These are phyloP conservation scores for Ctenomys sociabilis DNA, from an alignment of 2,113 vertebrate species.

Conservation along the genomic window DNA sequence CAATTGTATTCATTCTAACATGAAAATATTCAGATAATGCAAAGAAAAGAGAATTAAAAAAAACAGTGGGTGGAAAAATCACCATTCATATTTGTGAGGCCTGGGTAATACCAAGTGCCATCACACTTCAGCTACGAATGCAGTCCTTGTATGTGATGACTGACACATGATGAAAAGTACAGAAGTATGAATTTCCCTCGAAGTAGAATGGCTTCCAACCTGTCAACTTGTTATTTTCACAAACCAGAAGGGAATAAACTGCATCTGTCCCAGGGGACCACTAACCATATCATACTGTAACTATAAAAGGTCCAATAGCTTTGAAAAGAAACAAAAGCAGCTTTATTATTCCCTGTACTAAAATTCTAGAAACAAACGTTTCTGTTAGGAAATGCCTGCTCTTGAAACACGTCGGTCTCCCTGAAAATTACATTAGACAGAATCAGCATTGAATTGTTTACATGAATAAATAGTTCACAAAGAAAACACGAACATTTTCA, in stretches of 20 bases:
- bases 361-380: conserved; percentile 61
- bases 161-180: background rate
- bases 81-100: background rate
- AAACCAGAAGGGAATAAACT: conserved; percentile 48
- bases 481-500: conserved; percentile 53
- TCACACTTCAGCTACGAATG: background rate
- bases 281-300: conserved; percentile 41
- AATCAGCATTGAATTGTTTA: background rate
- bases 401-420: background rate
- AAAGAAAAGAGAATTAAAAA: background rate
- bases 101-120: background rate
- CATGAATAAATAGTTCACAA: conserved; percentile 54
- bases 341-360: conserved; percentile 39
- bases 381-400: conserved; percentile 40
- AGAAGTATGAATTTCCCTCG: background rate
- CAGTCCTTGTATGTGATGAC: fast-evolving
- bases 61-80: background rate
- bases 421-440: conserved; percentile 59
- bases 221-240: background rate
- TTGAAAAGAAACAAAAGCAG: conserved; percentile 67
- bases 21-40: background rate
- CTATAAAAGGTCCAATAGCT: conserved; percentile 42
- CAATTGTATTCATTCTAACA: background rate
- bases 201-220: background rate
- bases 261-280: background rate